Conservation (phyloP, 2,888 invertebrate genomes). For the Cataglyphis rosenhaueri region DNA sequence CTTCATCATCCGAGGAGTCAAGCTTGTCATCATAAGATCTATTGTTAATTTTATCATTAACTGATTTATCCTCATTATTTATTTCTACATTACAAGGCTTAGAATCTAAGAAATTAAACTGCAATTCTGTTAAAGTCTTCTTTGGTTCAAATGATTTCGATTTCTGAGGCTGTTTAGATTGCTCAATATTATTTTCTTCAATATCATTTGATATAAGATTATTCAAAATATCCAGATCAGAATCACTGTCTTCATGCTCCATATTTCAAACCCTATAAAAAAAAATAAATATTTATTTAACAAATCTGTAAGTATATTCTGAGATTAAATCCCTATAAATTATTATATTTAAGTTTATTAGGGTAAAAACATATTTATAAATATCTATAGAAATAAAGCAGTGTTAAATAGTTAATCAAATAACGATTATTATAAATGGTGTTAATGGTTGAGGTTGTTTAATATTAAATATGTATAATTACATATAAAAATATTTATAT, state of each 20-base stretch:
- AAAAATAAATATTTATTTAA: neutral
- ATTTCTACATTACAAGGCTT: constrained; percentile 37
- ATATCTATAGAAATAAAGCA: neutral
- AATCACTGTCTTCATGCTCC: constrained; percentile 66
- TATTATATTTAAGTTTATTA: constrained; percentile 5
- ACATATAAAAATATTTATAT: neutral
- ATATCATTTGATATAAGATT: constrained; percentile 64
- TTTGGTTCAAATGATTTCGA: constrained; percentile 6
- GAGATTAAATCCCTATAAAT: neutral
- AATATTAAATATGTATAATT: constrained; percentile 20
- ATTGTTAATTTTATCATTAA: constrained; percentile 66
- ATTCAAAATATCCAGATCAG: constrained; percentile 67
- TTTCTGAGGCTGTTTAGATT: constrained; percentile 32
- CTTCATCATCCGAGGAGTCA: constrained; percentile 94
- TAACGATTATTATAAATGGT: constrained; percentile 9
- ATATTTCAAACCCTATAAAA: constrained; percentile 45
- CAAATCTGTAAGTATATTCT: neutral
- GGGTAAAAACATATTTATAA: neutral
- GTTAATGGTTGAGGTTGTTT: neutral
- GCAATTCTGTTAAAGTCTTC: constrained; percentile 71
- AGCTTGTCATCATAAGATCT: constrained; percentile 88
- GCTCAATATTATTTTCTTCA: constrained; percentile 52
- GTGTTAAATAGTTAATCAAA: constrained; percentile 12
- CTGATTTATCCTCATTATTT: constrained; percentile 46
- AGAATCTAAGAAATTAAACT: constrained; percentile 79